Conservation (phyloP, 2,113 vertebrate species). For the Tyto alba region DNA sequence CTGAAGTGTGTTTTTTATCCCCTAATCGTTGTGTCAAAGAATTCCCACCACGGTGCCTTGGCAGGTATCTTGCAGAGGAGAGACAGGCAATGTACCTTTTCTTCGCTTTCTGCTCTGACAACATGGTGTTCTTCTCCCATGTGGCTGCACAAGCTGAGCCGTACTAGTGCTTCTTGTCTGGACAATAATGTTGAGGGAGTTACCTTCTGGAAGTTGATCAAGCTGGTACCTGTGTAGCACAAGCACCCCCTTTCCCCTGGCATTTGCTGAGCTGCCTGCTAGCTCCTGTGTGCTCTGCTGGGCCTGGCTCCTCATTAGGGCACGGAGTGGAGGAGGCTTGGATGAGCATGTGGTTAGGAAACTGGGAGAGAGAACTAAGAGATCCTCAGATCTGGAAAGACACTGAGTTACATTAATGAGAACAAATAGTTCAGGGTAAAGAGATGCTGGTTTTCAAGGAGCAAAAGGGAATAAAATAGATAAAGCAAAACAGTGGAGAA, state of each 20-base stretch:
- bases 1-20: too few relatives aligned
- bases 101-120: background rate
- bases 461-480: background rate
- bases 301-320: fast-evolving
- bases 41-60: too few relatives aligned
- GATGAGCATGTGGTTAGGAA: background rate
- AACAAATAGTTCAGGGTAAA: background rate
- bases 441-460: background rate
- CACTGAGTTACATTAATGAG: background rate
- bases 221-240: fast-evolving
- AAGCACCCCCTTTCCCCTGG: background rate
- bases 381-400: background rate
- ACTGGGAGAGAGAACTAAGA: background rate
- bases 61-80: background rate
- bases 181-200: background rate
- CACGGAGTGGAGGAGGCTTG: fast-evolving
- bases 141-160: background rate
- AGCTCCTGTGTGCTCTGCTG: background rate
- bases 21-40: background rate
- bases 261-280: background rate
- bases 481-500: background rate
- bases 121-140: fast-evolving
- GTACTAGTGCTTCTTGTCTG: background rate
- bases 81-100: background rate
- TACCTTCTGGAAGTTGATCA: too few relatives aligned